phyloP scores from a whole-genome alignment of 2,888 invertebrate genomes.

The Caprella mutica region DNA sequence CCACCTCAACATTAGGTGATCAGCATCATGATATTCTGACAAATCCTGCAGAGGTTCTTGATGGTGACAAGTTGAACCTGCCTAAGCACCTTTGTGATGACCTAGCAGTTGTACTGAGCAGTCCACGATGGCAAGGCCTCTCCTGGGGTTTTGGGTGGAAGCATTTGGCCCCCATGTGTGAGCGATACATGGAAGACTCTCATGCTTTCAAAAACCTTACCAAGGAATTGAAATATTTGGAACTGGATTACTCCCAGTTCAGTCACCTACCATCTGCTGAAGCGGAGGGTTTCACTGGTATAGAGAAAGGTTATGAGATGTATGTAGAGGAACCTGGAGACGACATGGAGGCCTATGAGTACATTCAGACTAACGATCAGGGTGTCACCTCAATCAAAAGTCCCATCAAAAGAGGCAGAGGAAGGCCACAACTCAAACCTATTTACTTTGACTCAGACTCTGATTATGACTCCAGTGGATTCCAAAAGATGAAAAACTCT shows the following conservation, averaged over 20 bases:
- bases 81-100: slow-evolving; percentile 46
- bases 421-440: slow-evolving; percentile 1
- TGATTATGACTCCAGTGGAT: slow-evolving; percentile 14
- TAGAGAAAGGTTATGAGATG: slow-evolving; percentile 45
- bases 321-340: slow-evolving; percentile 16
- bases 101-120: slow-evolving; percentile 56
- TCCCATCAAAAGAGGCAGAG: neutral
- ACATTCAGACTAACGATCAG: neutral
- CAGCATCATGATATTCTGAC: slow-evolving; percentile 37
- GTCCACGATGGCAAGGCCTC: slow-evolving; percentile 57
- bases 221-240: slow-evolving; percentile 59
- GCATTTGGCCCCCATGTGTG: slow-evolving; percentile 48
- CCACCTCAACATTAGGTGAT: slow-evolving; percentile 3
- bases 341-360: neutral
- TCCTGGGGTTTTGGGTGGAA: slow-evolving; percentile 57
- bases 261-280: slow-evolving; percentile 52
- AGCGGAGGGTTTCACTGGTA: slow-evolving; percentile 49
- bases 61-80: slow-evolving; percentile 46
- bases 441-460: slow-evolving; percentile 30
- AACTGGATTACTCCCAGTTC: slow-evolving; percentile 58
- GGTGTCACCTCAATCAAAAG: neutral
- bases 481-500: slow-evolving; percentile 2
- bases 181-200: slow-evolving; percentile 43
- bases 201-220: slow-evolving; percentile 48
- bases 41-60: slow-evolving; percentile 47